A percentile compares a stretch with the other conserved stretches of the same genome.
Evolutionary conservation across 2,888 invertebrate species (phyloP).

Genomic region (Cloeon dipterum): DNA sequence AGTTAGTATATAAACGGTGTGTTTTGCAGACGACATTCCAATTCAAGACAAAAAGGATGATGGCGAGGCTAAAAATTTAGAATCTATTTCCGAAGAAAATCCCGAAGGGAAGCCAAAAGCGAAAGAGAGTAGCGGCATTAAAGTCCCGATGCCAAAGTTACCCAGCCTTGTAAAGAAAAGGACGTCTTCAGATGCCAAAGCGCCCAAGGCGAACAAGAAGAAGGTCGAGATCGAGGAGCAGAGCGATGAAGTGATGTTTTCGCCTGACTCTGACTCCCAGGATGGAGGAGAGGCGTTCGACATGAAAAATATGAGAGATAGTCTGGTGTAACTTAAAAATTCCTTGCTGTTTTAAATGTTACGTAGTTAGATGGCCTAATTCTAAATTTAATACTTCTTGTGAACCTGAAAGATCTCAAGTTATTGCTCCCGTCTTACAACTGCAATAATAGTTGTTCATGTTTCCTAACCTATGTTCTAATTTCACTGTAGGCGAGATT

Average conservation of each 20-base stretch:
- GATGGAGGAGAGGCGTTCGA: too few species aligned
- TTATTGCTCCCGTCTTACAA: too few species aligned
- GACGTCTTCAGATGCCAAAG: constrained; percentile 13
- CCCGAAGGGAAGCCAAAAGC: constrained; percentile 23
- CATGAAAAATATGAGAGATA: too few species aligned
- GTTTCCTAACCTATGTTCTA: too few species aligned
- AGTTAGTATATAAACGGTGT: not conserved
- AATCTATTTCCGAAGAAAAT: constrained; percentile 44
- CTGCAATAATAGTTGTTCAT: too few species aligned
- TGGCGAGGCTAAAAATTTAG: constrained; percentile 27
- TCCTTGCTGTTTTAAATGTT: too few species aligned
- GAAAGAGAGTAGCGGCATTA: constrained; percentile 21
- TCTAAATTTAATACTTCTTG: too few species aligned
- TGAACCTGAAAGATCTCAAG: too few species aligned
- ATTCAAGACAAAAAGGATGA: constrained; percentile 37
- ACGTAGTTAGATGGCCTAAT: too few species aligned
- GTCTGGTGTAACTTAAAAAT: too few species aligned
- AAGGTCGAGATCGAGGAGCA: constrained; percentile 16
- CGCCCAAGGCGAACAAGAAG: constrained; percentile 18
- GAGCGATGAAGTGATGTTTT: not conserved
- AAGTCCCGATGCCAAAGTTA: constrained; percentile 26
- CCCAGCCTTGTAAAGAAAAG: constrained; percentile 23
- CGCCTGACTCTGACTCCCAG: too few species aligned
- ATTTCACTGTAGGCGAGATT: too few species aligned
- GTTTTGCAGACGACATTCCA: constrained; percentile 58